These are phyloP conservation scores for Carpatolechia fugitivella DNA, from an alignment of 2,888 invertebrate species.

Conservation along the genomic window DNA sequence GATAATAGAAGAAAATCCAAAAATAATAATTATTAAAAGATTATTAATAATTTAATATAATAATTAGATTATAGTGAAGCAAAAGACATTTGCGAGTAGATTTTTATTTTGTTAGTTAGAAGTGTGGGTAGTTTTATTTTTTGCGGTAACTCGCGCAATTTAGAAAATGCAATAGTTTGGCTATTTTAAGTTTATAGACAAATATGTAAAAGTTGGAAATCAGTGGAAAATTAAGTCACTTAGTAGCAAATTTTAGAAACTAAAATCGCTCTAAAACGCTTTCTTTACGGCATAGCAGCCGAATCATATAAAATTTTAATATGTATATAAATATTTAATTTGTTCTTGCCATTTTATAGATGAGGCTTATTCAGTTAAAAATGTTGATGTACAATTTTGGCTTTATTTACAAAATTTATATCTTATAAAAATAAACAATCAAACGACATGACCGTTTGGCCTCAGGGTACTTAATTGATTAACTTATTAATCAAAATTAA, in stretches of 20 bases:
- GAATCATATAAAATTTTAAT: no score
- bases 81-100: constrained; percentile 9
- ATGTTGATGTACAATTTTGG: not conserved
- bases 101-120: constrained; percentile 3
- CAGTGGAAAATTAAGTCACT: no score
- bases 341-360: constrained; percentile 2
- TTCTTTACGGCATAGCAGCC: no score
- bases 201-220: no score
- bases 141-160: constrained; percentile 3
- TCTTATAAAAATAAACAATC: no score
- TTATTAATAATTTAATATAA: constrained; percentile 15
- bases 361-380: not conserved
- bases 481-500: no score
- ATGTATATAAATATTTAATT: no score
- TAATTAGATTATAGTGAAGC: constrained; percentile 15
- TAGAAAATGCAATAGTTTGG: not conserved
- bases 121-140: constrained; percentile 5
- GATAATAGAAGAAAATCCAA: constrained; percentile 1
- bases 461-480: no score
- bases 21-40: constrained; percentile 4
- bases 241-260: no score
- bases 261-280: no score
- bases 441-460: no score
- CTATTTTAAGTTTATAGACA: no score
- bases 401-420: not conserved